A percentile compares a stretch with the other conserved stretches of the same genome.
Evolutionary conservation across 2,888 invertebrate species (phyloP).

Genomic region (Tuberolachnus salignus): DNA sequence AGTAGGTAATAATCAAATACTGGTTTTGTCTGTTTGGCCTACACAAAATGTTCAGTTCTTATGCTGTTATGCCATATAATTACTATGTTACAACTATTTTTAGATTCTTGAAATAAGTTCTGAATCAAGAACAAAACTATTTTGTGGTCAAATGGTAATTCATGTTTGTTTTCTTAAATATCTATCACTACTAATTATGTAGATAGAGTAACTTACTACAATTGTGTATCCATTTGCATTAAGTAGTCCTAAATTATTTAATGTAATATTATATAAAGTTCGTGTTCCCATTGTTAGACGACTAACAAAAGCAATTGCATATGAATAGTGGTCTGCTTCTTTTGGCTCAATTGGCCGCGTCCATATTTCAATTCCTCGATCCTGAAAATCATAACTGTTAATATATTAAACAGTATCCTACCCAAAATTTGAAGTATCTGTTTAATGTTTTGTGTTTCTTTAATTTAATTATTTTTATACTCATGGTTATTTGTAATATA

Average conservation of each 20-base stretch:
- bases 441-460: not conserved
- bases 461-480: not conserved
- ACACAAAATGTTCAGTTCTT: no score
- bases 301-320: constrained; percentile 69
- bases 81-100: no score
- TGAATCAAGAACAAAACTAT: no score
- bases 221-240: constrained; percentile 62
- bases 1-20: no score
- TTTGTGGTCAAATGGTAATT: no score
- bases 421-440: not conserved
- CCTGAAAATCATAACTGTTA: constrained; percentile 56
- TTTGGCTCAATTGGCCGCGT: constrained; percentile 66
- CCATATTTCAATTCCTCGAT: constrained; percentile 66
- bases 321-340: constrained; percentile 64
- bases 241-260: constrained; percentile 62
- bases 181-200: not conserved
- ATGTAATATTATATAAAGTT: constrained; percentile 62
- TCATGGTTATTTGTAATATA: not conserved
- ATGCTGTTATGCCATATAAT: no score
- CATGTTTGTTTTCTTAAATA: no score
- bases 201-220: constrained; percentile 61
- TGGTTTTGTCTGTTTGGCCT: no score
- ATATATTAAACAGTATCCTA: not conserved
- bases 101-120: no score
- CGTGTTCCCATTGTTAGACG: constrained; percentile 64